Evolutionary conservation across 2,113 vertebrate species (phyloP).

Genomic region (Oceanodroma tethys): DNA sequence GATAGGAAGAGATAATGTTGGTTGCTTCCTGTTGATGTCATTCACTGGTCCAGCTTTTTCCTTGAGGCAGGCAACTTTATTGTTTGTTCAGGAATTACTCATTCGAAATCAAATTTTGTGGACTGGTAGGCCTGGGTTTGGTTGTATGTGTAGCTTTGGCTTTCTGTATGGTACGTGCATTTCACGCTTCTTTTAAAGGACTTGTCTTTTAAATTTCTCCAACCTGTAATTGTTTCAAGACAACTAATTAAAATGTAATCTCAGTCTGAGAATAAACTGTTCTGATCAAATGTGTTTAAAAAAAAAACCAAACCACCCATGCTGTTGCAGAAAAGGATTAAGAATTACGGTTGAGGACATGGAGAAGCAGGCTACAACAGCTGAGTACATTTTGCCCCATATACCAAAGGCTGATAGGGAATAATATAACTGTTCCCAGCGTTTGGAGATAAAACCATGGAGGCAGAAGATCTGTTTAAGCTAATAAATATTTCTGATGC

Average conservation of each 20-base stretch:
- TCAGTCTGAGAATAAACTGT: not conserved
- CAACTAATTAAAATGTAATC: not conserved
- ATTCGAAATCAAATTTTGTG: not conserved
- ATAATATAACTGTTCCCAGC: not conserved
- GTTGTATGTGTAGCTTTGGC: not conserved
- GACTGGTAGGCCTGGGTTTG: not conserved
- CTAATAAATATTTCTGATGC: not conserved
- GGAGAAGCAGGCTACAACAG: not conserved
- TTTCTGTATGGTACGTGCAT: not conserved
- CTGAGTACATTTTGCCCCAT: not conserved
- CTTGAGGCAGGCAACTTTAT: slow-evolving; percentile 14
- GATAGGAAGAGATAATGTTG: slow-evolving; percentile 51
- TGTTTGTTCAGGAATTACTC: slow-evolving; percentile 34
- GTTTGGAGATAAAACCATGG: not conserved
- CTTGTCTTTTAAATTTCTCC: not conserved
- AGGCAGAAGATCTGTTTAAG: not conserved
- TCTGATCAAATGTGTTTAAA: fast-evolving
- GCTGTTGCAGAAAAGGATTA: not conserved
- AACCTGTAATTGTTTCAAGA: not conserved
- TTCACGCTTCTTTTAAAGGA: not conserved
- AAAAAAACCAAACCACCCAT: not conserved
- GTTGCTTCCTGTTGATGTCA: slow-evolving; percentile 50
- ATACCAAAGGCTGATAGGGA: not conserved
- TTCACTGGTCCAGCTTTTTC: not conserved
- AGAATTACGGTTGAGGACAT: not conserved